Evolutionary conservation across 2,113 vertebrate genomes (phyloP).

Genomic region (Hypanus sabinus): DNA sequence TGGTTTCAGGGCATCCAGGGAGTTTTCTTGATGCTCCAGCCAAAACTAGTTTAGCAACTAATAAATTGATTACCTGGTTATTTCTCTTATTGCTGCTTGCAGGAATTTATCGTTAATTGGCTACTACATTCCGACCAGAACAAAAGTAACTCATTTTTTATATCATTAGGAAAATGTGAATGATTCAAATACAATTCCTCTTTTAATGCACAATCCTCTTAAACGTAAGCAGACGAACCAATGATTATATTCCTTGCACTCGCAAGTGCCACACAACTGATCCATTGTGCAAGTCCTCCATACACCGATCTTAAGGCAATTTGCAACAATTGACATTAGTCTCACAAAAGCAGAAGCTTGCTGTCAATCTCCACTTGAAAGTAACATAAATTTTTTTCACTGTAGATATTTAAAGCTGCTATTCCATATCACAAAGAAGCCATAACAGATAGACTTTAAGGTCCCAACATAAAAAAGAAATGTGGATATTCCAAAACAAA

Average conservation of each 20-base stretch:
- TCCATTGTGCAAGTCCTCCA: too few relatives aligned
- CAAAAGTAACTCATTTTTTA: neutral
- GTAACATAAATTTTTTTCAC: too few relatives aligned
- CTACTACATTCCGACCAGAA: neutral
- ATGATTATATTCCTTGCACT: neutral
- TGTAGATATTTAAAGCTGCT: neutral
- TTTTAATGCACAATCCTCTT: neutral
- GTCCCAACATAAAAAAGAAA: neutral
- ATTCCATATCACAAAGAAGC: neutral
- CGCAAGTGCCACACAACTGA: neutral
- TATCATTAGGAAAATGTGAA: neutral
- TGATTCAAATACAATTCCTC: neutral
- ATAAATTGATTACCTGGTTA: neutral
- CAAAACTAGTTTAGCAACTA: neutral
- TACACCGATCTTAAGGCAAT: neutral
- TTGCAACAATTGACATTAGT: neutral
- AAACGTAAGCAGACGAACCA: neutral
- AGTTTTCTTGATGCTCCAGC: neutral
- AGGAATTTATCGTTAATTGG: neutral
- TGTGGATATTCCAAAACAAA: neutral
- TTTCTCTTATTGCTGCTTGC: neutral
- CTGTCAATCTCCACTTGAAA: neutral
- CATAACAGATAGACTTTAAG: neutral
- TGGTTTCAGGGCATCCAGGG: neutral
- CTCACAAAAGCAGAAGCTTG: neutral